Percentiles rank a stretch among this genome's conserved stretches.
These are phyloP conservation scores for Pogoniulus pusillus DNA, from an alignment of 2,797 vertebrate genomes.

Conservation along the genomic window DNA sequence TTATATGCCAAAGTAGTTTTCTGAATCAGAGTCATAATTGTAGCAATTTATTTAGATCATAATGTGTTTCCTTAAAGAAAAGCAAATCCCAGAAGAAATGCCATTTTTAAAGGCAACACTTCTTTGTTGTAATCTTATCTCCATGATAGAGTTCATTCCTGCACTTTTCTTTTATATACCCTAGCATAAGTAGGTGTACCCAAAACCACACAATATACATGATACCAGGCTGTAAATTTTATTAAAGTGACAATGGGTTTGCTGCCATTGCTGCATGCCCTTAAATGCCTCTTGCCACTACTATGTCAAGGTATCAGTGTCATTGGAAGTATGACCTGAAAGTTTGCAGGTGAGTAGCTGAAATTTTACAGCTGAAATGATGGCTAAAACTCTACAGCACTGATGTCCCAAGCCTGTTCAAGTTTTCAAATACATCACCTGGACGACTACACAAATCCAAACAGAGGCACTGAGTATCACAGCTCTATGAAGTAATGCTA, in stretches of 20 bases:
- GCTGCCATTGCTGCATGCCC: neutral
- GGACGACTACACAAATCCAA: neutral
- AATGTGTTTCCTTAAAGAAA: conserved; percentile 4
- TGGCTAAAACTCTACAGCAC: neutral
- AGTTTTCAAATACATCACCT: neutral
- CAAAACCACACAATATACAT: neutral
- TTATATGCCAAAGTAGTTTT: conserved; percentile 23
- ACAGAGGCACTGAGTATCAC: neutral
- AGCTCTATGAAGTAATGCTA: neutral
- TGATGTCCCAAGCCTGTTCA: neutral
- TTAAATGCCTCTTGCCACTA: neutral
- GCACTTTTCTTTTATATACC: neutral
- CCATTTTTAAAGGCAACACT: neutral
- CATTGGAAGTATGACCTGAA: neutral
- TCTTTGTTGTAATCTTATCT: neutral
- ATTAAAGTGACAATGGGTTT: neutral
- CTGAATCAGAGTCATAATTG: conserved; percentile 34
- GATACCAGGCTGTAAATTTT: neutral
- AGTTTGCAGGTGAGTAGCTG: neutral
- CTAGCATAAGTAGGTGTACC: neutral
- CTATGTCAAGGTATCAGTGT: neutral
- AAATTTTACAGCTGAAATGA: too few relatives aligned
- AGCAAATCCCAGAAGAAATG: neutral
- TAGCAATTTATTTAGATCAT: conserved; percentile 4
- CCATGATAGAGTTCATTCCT: neutral